These are phyloP conservation scores for Clusia tigrina DNA, from an alignment of 2,888 invertebrate genomes.

Conservation along the genomic window DNA sequence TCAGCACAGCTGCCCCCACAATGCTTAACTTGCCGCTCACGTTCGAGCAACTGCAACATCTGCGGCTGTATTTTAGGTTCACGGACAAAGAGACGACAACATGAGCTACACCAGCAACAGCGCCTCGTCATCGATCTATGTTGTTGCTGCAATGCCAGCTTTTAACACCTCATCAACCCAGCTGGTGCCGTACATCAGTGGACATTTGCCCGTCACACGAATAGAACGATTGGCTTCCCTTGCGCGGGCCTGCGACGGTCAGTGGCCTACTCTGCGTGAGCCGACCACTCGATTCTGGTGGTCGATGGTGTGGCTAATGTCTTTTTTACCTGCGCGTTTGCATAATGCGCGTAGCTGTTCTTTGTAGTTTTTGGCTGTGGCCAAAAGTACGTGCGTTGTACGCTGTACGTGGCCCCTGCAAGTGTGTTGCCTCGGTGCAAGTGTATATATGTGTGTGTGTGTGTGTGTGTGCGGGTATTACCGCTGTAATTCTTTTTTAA, in stretches of 20 bases:
- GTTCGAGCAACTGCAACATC: not conserved
- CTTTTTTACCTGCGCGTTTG: too few species aligned
- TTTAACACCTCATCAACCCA: too few species aligned
- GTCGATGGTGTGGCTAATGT: too few species aligned
- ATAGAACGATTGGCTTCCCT: not conserved
- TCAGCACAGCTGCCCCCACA: not conserved
- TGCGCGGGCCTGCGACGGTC: not conserved
- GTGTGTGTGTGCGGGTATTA: not conserved
- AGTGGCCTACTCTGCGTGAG: not conserved
- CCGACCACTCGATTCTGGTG: too few species aligned
- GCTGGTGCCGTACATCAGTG: too few species aligned
- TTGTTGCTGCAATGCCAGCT: too few species aligned
- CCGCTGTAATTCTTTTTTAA: slow-evolving; percentile 1
- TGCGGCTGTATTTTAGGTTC: not conserved
- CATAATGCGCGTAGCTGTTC: too few species aligned
- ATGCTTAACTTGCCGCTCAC: too few species aligned
- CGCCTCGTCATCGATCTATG: not conserved
- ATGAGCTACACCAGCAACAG: not conserved
- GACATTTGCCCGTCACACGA: too few species aligned
- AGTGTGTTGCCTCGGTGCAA: not conserved
- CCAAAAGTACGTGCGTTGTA: too few species aligned
- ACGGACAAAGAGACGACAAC: not conserved
- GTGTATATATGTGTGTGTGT: not conserved
- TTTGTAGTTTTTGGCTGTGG: too few species aligned
- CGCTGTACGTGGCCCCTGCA: too few species aligned